phyloP scores from a whole-genome alignment of 2,888 invertebrate species.

The Ceramica pisi region DNA sequence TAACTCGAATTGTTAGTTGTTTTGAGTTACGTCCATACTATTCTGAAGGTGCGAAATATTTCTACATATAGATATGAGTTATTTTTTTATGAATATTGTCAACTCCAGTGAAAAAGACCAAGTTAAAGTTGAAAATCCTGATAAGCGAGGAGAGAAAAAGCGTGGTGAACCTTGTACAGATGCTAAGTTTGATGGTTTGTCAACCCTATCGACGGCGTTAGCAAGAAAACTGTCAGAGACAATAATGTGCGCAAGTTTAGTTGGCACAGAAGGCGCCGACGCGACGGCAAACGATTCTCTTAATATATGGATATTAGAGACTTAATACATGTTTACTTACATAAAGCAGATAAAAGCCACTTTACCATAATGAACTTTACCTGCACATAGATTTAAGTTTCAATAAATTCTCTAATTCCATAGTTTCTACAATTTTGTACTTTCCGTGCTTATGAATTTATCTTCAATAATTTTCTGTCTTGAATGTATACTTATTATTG shows the following conservation, averaged over 20 bases:
- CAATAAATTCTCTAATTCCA: conserved; percentile 23
- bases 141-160: background rate
- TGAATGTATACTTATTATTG: conserved; percentile 12
- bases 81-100: too few relatives aligned
- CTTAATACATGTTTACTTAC: conserved; percentile 27
- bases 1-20: too few relatives aligned
- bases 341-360: conserved; percentile 45
- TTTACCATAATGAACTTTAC: conserved; percentile 35
- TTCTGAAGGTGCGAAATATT: too few relatives aligned
- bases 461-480: background rate
- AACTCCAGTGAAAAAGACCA: too few relatives aligned
- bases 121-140: too few relatives aligned
- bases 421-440: conserved; percentile 19
- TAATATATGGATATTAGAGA: conserved; percentile 36
- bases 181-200: background rate
- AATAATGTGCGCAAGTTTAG: conserved; percentile 39
- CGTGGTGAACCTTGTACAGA: background rate
- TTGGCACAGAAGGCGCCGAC: conserved; percentile 45
- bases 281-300: conserved; percentile 25
- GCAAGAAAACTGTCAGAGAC: conserved; percentile 18
- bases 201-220: conserved; percentile 16
- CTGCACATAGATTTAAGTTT: conserved; percentile 28
- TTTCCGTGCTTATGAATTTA: background rate
- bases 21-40: too few relatives aligned
- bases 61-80: too few relatives aligned